Evolutionary conservation across 2,888 invertebrate species (phyloP), one percentile per base, ranked within the genome.

Genomic region (Ectemnius lituratus): DNA sequence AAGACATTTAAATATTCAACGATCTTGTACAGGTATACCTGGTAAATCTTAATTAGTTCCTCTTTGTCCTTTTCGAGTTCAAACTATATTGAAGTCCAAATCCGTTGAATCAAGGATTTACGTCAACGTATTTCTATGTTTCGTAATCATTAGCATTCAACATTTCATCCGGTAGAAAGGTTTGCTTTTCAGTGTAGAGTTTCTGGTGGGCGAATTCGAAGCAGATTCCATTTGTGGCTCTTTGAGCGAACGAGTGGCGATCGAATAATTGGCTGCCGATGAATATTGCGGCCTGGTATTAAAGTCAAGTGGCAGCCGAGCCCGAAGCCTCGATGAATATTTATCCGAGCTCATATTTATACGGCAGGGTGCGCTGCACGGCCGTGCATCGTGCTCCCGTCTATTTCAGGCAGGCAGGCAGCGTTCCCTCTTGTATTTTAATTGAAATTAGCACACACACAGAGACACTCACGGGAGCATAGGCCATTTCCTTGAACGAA

Each of bases 401-500:
- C 65, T 59, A 64, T 62, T 63, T 58, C 18, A 52, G 62, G 52
- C 46, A 13, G 62, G 52, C 46, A 13, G 62, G 4, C 57, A 61
- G 56, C 58, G 58, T 37, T 37, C 37, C 37, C 37, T 37, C 37
- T 37, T 37, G 56, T 66, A 60, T 63, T 28, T 37, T 66, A 72
- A 70, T 75, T 66, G 67, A 76, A 79, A 73, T 79, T 64, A 73
- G 45, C 69, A 71, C 74, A 61, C 62, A 62, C 23, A 66, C 37
- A 37, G 8, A 4, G 8, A 37, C 8, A 20, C 20, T 1, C 23
- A 3, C 23, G 23, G 47, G 64, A 4, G 65, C 75, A 78, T 76
- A 76, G 74, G 75, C 75, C 66, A 85, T 82, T 84, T 84, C 78
- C 77, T 83, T 79, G 78, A 84, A 77, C 60, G 82, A 84, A 84